A percentile compares a stretch with the other conserved stretches of the same genome.
phyloP scores from a whole-genome alignment of 2,797 vertebrate genomes.

The Hippopotamyrus pictus region DNA sequence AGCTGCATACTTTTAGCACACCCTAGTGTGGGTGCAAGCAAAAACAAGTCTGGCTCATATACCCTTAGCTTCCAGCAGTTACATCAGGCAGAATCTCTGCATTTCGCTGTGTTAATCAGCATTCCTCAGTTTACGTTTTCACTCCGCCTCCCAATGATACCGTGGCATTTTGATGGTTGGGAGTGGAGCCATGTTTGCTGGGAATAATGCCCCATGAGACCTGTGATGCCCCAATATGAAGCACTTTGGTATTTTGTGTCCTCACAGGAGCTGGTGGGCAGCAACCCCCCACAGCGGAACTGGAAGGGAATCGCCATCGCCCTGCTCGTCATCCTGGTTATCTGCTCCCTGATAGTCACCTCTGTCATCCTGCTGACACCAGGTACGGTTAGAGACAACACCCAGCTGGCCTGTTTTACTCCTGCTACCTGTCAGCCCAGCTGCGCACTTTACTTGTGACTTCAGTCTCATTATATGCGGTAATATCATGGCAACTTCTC shows the following conservation, averaged over 20 bases:
- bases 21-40: background rate
- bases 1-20: background rate
- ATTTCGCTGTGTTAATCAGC: background rate
- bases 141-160: background rate
- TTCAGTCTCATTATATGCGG: background rate
- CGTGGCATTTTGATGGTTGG: background rate
- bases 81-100: background rate
- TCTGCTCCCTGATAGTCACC: slow-evolving; percentile 97
- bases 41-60: background rate
- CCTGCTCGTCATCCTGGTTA: slow-evolving; percentile 95
- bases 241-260: background rate
- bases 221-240: background rate
- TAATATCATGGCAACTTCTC: background rate
- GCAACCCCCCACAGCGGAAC: slow-evolving; percentile 95
- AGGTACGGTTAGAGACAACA: slow-evolving; percentile 61
- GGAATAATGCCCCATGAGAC: background rate
- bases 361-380: slow-evolving; percentile 96
- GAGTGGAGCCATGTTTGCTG: background rate
- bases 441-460: background rate
- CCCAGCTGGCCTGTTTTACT: background rate
- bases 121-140: background rate
- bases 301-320: slow-evolving; percentile 98
- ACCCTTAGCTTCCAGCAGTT: background rate
- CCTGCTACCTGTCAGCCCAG: background rate
- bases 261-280: slow-evolving; percentile 90